A percentile compares a stretch with the other conserved stretches of the same genome.
Evolutionary conservation across 2,888 invertebrate genomes (phyloP).

Genomic region (Erannis defoliaria): DNA sequence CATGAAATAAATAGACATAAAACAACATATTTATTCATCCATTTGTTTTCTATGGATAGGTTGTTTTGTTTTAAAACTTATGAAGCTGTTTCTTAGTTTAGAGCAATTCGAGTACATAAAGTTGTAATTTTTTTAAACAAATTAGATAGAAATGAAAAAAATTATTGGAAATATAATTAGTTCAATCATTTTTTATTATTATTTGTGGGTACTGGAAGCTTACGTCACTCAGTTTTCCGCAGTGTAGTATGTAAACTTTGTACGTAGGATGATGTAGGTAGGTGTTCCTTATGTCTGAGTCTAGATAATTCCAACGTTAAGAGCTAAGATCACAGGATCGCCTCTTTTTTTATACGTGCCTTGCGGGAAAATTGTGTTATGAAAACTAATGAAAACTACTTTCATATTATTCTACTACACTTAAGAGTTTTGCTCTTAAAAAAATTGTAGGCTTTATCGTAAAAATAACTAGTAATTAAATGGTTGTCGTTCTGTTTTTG

Average conservation of each 20-base stretch:
- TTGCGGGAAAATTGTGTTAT: neutral
- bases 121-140: neutral
- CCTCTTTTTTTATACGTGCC: neutral
- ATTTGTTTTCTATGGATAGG: too few species aligned
- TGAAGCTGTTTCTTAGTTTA: too few species aligned
- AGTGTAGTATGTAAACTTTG: constrained; percentile 7
- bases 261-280: neutral
- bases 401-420: neutral
- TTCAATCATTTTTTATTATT: too few species aligned
- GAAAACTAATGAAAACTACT: neutral
- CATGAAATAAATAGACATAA: too few species aligned
- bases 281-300: neutral
- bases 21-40: too few species aligned
- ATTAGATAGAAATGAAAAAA: too few species aligned
- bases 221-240: constrained; percentile 15
- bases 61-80: too few species aligned
- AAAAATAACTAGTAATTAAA: neutral
- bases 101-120: too few species aligned
- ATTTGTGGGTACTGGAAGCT: neutral
- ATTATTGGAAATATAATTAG: too few species aligned
- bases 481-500: too few species aligned
- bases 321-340: neutral
- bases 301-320: neutral
- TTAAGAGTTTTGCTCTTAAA: constrained; percentile 5
- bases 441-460: neutral